Evolutionary conservation across 2,888 invertebrate species (phyloP).

Genomic region (Phasia obesa): DNA sequence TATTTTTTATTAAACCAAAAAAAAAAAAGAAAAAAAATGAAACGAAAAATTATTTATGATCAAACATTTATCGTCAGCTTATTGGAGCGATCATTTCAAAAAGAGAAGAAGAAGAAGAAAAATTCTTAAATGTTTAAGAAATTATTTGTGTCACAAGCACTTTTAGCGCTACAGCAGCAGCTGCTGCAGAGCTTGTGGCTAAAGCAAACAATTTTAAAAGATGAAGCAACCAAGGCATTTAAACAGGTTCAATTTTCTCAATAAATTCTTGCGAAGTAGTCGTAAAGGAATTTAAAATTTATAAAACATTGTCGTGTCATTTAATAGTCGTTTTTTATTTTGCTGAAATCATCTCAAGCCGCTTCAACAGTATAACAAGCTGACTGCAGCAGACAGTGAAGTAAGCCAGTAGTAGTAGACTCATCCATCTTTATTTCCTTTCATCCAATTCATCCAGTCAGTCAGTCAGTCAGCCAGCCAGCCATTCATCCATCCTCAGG

Average conservation of each 20-base stretch:
- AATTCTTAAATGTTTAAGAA: conserved; percentile 43
- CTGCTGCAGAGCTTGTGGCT: background rate
- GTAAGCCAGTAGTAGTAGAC: background rate
- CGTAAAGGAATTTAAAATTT: conserved; percentile 61
- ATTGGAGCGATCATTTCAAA: conserved; percentile 23
- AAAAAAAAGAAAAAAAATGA: background rate
- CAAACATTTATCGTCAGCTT: conserved; percentile 15
- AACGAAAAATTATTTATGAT: conserved; percentile 43
- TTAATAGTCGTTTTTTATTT: conserved; percentile 40
- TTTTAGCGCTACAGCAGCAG: conserved; percentile 9
- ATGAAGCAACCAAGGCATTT: conserved; percentile 17
- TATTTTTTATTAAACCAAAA: conserved; percentile 5
- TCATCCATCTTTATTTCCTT: conserved; percentile 8
- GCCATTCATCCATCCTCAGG: conserved; percentile 6
- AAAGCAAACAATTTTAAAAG: conserved; percentile 12
- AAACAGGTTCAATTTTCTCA: conserved; percentile 63
- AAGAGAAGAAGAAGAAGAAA: conserved; percentile 1
- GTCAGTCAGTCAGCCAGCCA: conserved; percentile 11
- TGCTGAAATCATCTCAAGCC: background rate
- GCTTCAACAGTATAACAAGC: background rate
- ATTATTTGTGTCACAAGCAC: conserved; percentile 53
- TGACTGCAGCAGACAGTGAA: conserved; percentile 26
- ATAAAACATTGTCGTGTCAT: conserved; percentile 49
- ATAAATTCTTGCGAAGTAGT: conserved; percentile 55
- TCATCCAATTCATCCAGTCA: conserved; percentile 13